Evolutionary conservation across 2,888 invertebrate genomes (phyloP), one percentile per base, ranked within the genome.

Genomic region (Hirtodrosophila histrioides): DNA sequence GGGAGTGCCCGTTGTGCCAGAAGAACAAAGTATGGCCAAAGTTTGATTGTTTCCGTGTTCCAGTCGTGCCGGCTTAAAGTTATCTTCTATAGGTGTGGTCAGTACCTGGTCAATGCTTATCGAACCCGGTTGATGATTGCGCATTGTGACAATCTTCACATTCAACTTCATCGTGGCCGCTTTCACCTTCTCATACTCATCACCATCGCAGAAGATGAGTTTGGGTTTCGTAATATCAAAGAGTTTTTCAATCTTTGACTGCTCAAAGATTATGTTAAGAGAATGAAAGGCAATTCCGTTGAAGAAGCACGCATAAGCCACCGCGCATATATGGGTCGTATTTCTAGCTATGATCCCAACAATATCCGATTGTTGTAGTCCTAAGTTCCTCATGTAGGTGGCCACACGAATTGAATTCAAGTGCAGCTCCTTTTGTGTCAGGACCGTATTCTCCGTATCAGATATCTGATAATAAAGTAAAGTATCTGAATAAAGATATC

Each of bases 1-100:
- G 2, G 87, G 85, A 4, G 60, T 27, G 2, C 89, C 88, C 0
- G 87, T 89, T 1, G 86, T 86, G 9, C 89, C 89, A n/a, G 88
- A 86, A 0, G 89, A 75, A 33, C 88, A 83, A 0, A 88, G 55
- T 58, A 89, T 86, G 0, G 78, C 81, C 7, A 84, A 78, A 3
- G 74, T 75, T 53, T 86, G 80, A 53, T 75, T 73, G 2, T 69
- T 74, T 9, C 82, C 82, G 9, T 69, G 44, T 9, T 70, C 68
- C 3, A 77, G 64, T 10, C 57, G 61, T 17, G 71, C 62, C 0
- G 84, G 84, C 29, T 29, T 33, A 31, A 62, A 67, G 29, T n/a
- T n/a, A n/a, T n/a, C n/a, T n/a, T n/a, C n/a, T n/a, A n/a, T n/a
- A n/a, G n/a, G n/a, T n/a, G n/a, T n/a, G n/a, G n/a, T n/a, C n/a